Base-by-base conservation (phyloP, 2,888 invertebrate genomes). In the Drosophila monieri region DNA sequence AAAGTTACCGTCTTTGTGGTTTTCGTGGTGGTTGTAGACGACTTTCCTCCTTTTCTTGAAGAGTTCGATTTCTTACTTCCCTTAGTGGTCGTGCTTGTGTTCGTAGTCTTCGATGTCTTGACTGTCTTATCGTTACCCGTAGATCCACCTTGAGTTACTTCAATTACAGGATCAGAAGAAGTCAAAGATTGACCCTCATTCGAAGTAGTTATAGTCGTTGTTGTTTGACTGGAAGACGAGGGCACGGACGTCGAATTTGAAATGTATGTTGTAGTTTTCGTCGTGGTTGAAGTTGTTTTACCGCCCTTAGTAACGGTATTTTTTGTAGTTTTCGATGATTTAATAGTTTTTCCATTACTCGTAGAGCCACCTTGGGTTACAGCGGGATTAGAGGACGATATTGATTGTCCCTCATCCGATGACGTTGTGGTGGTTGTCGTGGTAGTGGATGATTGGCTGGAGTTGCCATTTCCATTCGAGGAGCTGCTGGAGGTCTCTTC, bases 201-300 rank as follows among this genome's bases (percentile, higher is more conserved):
- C 3, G 47, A 12, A 4, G 30, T 9, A 14, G 47, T 48, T 4
- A 15, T 10, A 1, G 48, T 48, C 2, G 32, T 48, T 10, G 32
- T 48, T 2, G 48, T 48, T 43, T 47, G 14, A 32, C 54, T 41
- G n/a, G 21, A 14, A n/a, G 54, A 1, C 18, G 18, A 52, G 9
- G 32, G 25, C 9, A 1, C 21, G 0, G 49, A 32, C 15, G 14
- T 32, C 3, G 32, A 12, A 12, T 32, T 32, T 12, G 12, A 32
- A 12, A 12, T 27, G n/a, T 48, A 27, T 0, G 15, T 30, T 14
- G 18, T 23, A 12, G 37, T 39, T 14, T 14, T 2, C 6, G 14
- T 15, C 2, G 47, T 14, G 2, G 15, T 12, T n/a, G 32, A 10
- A 32, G 25, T 27, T 8, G 53, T 27, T 14, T 37, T 37, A 1